These are phyloP conservation scores for Lagopus leucura DNA, from an alignment of 2,113 vertebrate genomes.

Conservation along the genomic window DNA sequence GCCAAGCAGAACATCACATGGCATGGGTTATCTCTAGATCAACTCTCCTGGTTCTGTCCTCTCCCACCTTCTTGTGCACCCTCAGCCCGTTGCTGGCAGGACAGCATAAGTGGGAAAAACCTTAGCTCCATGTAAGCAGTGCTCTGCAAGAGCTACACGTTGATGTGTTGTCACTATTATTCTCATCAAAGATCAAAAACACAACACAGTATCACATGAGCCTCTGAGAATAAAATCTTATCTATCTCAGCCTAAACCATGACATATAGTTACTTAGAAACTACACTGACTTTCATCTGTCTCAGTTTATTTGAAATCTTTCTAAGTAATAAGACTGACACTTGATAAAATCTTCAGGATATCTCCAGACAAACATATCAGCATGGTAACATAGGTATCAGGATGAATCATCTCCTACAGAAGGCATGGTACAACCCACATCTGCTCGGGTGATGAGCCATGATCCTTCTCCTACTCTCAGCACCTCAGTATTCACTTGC, in stretches of 20 bases:
- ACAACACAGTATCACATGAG: background rate
- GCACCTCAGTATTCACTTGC: background rate
- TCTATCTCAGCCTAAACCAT: background rate
- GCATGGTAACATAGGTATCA: background rate
- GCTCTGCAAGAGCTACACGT: background rate
- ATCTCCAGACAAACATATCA: slow-evolving; percentile 8
- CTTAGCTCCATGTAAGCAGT: background rate
- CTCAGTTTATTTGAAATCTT: slow-evolving; percentile 26
- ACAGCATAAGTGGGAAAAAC: background rate
- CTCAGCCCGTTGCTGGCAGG: background rate
- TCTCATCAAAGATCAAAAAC: background rate
- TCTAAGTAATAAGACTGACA: slow-evolving; percentile 4
- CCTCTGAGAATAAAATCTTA: background rate
- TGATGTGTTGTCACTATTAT: background rate
- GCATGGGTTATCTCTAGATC: background rate
- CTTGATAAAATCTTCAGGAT: background rate
- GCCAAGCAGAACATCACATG: no score
- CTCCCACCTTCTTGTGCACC: background rate
- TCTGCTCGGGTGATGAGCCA: background rate
- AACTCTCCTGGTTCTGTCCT: background rate
- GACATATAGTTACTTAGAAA: background rate
- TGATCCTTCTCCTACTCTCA: background rate
- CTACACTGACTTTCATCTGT: slow-evolving; percentile 18
- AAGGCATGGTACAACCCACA: background rate
- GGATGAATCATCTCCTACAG: slow-evolving; percentile 17